Evolutionary conservation across 2,113 vertebrate genomes (phyloP), one percentile per base, ranked within the genome.

Genomic region (Channa maculata): DNA sequence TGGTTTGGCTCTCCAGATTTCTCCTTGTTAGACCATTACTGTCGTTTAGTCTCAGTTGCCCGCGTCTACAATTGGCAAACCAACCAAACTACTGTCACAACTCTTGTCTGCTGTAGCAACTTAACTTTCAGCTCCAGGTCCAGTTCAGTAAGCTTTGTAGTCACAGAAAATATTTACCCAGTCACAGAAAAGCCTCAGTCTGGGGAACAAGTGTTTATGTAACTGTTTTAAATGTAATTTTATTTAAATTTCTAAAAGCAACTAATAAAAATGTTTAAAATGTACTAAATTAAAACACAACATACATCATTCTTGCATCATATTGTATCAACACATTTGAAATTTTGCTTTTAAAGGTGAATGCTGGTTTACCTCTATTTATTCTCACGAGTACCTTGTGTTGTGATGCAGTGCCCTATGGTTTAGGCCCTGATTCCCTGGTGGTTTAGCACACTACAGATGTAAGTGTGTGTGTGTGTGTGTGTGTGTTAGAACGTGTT

Each of bases 21-120:
- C 66, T 77, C 68, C 88, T 88, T 82, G 83, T 89, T 89, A 82
- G 70, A 75, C 82, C 84, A 80, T 92, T 92, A 83, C 63, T 73
- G 79, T 75, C 45, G 61, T 84, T 93, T 91, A 81, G 87, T 87
- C 83, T 89, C 90, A 89, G 92, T 79, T 83, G 85, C 81, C 57
- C 38, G 72, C 85, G 88, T 66, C 85, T 80, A 68, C 81, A 80
- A 82, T 84, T 87, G 88, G 84, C 89, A 91, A 83, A 87, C 85
- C 85, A 78, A 89, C 64, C 70, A 55, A 75, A 91, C 81, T 79
- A 73, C 86, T 51, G 44, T 65, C 75, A 65, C 65, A 71, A 48
- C 77, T 58, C 38, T 69, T 38, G 9, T 69, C 62, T 8, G 15
- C 36, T 33, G 65, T 66, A 59, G 77, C 69, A 71, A 75, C 51